Conservation (phyloP, 2,113 vertebrate genomes). For the Bos javanicus region DNA sequence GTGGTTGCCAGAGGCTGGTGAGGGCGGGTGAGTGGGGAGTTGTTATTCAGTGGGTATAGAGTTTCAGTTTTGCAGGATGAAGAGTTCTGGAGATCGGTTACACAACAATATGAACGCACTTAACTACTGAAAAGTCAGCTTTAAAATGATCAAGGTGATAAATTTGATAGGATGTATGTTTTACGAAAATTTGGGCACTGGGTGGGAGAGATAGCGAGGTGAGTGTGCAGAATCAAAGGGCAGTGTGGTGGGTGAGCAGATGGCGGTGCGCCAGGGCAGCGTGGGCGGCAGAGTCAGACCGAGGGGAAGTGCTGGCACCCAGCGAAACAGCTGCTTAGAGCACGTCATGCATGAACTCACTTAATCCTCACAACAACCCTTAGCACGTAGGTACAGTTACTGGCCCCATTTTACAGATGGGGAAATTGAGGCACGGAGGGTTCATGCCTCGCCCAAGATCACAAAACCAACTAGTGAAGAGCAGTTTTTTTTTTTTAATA, state of each 20-base stretch:
- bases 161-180: not conserved
- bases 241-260: not conserved
- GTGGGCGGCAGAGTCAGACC: not conserved
- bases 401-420: not conserved
- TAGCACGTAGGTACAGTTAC: no score
- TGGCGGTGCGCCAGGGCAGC: not conserved
- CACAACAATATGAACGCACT: fast-evolving
- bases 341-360: not conserved
- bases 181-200: not conserved
- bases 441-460: not conserved
- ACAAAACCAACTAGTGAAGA: not conserved
- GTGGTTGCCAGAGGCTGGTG: not conserved
- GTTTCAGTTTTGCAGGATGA: not conserved
- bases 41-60: not conserved
- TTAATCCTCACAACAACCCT: not conserved
- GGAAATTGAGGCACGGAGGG: not conserved
- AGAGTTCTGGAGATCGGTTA: not conserved
- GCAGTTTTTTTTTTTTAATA: not conserved
- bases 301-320: not conserved
- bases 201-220: not conserved
- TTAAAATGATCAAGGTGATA: not conserved
- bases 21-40: not conserved
- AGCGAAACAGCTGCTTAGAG: fast-evolving
- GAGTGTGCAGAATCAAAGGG: not conserved
- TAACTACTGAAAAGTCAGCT: not conserved